Conservation (phyloP, 1,140 invertebrate species). For the Holotrichia oblita region DNA sequence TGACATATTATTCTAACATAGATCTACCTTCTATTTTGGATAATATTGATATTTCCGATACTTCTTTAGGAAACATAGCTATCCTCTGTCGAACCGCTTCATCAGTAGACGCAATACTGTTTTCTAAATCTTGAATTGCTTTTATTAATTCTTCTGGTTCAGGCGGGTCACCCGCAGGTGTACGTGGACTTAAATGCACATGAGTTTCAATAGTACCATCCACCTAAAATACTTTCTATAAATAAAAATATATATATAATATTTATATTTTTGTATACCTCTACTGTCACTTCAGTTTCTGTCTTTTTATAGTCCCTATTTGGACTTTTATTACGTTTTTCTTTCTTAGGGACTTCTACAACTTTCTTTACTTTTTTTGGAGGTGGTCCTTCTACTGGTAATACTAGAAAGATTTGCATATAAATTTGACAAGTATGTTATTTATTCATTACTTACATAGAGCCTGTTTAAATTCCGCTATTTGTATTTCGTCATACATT, state of each 20-base stretch:
- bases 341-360: slow-evolving; percentile 55
- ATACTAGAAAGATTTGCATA: slow-evolving; percentile 46
- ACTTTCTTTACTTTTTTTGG: slow-evolving; percentile 61
- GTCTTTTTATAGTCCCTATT: slow-evolving; percentile 58
- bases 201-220: slow-evolving; percentile 79
- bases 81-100: slow-evolving; percentile 91
- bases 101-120: slow-evolving; percentile 88
- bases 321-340: slow-evolving; percentile 47
- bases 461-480: slow-evolving; percentile 76
- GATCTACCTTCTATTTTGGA: slow-evolving; percentile 79
- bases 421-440: slow-evolving; percentile 30
- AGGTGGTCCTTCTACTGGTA: slow-evolving; percentile 61
- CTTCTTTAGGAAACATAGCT: slow-evolving; percentile 91
- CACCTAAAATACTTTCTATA: slow-evolving; percentile 63
- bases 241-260: neutral
- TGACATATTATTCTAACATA: neutral
- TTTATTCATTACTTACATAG: slow-evolving; percentile 61
- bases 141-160: slow-evolving; percentile 90
- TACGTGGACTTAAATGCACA: slow-evolving; percentile 78
- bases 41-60: slow-evolving; percentile 89
- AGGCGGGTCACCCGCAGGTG: slow-evolving; percentile 84
- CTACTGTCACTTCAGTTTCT: slow-evolving; percentile 63
- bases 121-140: slow-evolving; percentile 84
- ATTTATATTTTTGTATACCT: slow-evolving; percentile 46
- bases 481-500: slow-evolving; percentile 84